Percentiles rank a stretch among this genome's conserved stretches.
Evolutionary conservation across 2,888 invertebrate species (phyloP).

Genomic region (Chouioia cunea): DNA sequence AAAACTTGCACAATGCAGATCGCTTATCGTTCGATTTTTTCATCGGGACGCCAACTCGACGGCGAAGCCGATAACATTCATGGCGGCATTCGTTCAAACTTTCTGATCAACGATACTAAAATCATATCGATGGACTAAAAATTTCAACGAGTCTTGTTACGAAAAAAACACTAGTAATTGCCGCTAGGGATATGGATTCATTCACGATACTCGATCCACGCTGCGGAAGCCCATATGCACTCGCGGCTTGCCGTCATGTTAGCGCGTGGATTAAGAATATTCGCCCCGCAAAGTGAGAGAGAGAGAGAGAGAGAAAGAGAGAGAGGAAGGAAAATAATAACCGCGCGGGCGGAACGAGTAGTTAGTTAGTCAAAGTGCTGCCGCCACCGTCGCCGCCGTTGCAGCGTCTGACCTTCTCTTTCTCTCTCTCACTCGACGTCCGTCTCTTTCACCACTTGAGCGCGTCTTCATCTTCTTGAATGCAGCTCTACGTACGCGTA

Average conservation of each 20-base stretch:
- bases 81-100: too few relatives aligned
- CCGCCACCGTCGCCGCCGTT: background rate
- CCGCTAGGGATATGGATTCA: too few relatives aligned
- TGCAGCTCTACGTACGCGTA: background rate
- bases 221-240: conserved; percentile 2
- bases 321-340: background rate
- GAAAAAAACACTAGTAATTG: too few relatives aligned
- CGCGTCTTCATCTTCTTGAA: conserved; percentile 15
- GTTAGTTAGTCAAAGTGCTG: background rate
- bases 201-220: conserved; percentile 65
- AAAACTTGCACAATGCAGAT: conserved; percentile 23
- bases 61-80: background rate
- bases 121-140: too few relatives aligned
- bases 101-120: too few relatives aligned
- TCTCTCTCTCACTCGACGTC: conserved; percentile 10
- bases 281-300: background rate
- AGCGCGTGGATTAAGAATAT: conserved; percentile 5
- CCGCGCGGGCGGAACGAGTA: background rate
- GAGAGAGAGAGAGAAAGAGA: conserved; percentile 4
- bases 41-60: conserved; percentile 13
- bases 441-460: background rate
- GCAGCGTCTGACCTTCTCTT: conserved; percentile 12
- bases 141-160: too few relatives aligned
- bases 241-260: background rate
- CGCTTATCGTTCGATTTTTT: conserved; percentile 32